Base-by-base conservation (phyloP, 2,797 vertebrate genomes). In the Nyctalus aviator region DNA sequence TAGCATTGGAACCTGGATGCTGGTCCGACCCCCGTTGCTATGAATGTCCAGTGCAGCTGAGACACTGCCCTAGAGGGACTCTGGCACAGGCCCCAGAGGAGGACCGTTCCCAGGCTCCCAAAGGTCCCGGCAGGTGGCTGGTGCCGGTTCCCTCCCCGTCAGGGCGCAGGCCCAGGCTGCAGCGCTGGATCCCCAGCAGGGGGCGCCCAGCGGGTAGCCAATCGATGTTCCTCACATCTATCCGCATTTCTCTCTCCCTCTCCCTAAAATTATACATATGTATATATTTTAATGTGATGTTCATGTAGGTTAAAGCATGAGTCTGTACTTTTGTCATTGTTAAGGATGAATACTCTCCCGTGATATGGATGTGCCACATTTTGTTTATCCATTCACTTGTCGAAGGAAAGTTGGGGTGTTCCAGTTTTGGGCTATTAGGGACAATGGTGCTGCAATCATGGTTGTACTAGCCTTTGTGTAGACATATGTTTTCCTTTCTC, bases 401-500 rank as follows among this genome's bases (percentile, higher is more conserved):
- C 66, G n/a, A 25, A 68, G 55, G 46, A 69, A 64, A 57, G 81
- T 73, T 57, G 35, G 20, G 20, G 4, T 48, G 25, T 81, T 76
- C 69, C 27, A 59, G 27, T 32, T 79, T 75, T 25, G 0, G 11
- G n/a, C 14, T 82, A 7, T 68, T 91, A 62, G 5, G 50, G 69
- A 37, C 18, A 69, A 91, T 32, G 50, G 13, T 86, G 41, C 46
- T 77, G 44, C 1, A 10, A 77, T 87, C 21, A n/a, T 46, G 59
- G 44, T 35, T 32, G 32, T 59, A 27, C n/a, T 57, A 68, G 48
- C 73, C 44, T 84, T 68, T 91, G 5, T 68, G n/a, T 62, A 32
- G 59, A 68, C n/a, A 23, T 30, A 30, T 48, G 66, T 76, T 91
- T 73, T 91, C 21, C 59, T 82, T 75, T 91, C 27, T 69, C 68